Evolutionary conservation across 2,888 invertebrate genomes (phyloP).

Genomic region (Xestobium rufovillosum): DNA sequence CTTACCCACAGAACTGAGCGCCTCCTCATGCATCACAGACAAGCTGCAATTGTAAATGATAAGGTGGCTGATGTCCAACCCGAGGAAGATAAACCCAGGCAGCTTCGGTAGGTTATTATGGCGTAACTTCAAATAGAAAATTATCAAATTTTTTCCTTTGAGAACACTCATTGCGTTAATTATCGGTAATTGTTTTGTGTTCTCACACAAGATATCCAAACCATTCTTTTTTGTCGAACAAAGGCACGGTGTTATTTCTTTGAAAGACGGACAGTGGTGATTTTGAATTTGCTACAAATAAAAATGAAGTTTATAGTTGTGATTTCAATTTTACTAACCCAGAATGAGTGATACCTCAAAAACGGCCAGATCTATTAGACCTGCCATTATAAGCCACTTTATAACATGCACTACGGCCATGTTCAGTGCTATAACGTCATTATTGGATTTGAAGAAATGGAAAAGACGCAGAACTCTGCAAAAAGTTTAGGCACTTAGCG

Average conservation of each 20-base stretch:
- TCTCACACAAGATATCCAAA: slow-evolving; percentile 81
- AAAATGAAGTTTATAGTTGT: too few species aligned
- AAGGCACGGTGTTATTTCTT: slow-evolving; percentile 70
- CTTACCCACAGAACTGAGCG: slow-evolving; percentile 76
- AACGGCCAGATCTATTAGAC: too few species aligned
- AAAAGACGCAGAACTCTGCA: too few species aligned
- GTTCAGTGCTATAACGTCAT: too few species aligned
- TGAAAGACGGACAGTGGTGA: slow-evolving; percentile 68
- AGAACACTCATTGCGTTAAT: slow-evolving; percentile 72
- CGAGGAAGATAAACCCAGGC: slow-evolving; percentile 79
- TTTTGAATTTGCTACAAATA: too few species aligned
- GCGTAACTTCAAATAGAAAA: slow-evolving; percentile 80
- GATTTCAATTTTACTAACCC: too few species aligned
- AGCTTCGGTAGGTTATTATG: slow-evolving; percentile 80
- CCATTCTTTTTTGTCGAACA: slow-evolving; percentile 84
- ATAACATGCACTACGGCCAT: too few species aligned
- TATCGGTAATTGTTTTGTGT: slow-evolving; percentile 73
- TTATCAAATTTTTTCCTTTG: slow-evolving; percentile 71
- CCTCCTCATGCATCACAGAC: slow-evolving; percentile 79
- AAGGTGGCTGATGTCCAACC: slow-evolving; percentile 79
- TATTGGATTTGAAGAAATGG: too few species aligned
- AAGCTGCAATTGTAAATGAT: slow-evolving; percentile 85
- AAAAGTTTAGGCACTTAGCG: too few species aligned
- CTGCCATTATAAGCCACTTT: too few species aligned
- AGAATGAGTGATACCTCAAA: too few species aligned